These are phyloP conservation scores for Oscarella lobularis DNA, from an alignment of 37 sponge, comb jelly and placozoan species.

Conservation along the genomic window DNA sequence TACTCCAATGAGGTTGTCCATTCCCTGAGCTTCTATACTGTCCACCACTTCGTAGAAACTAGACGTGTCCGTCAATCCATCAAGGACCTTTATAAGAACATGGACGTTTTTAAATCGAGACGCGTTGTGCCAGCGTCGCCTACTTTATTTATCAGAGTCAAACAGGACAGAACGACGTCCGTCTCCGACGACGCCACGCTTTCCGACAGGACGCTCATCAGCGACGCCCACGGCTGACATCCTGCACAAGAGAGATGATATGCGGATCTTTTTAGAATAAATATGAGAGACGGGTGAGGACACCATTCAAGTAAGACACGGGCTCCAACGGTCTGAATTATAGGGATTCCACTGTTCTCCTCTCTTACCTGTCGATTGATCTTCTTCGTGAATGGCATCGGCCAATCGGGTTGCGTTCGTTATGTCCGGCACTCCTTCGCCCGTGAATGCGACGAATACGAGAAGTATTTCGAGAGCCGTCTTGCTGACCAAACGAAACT, in stretches of 20 bases:
- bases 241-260: too few species aligned
- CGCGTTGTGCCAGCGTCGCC: background rate
- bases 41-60: constrained; percentile 83
- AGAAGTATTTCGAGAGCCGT: background rate
- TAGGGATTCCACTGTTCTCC: too few species aligned
- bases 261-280: too few species aligned
- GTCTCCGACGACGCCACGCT: background rate
- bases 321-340: too few species aligned
- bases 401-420: background rate
- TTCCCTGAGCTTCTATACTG: constrained; percentile 58
- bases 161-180: background rate
- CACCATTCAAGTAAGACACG: too few species aligned
- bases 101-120: background rate
- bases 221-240: background rate
- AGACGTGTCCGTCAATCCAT: constrained; percentile 50
- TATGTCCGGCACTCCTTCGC: too few species aligned
- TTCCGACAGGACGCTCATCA: background rate
- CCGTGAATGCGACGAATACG: background rate
- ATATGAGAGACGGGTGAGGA: too few species aligned
- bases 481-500: background rate
- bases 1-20: constrained; percentile 41
- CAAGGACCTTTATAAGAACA: constrained; percentile 43
- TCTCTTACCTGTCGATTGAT: background rate
- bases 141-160: background rate
- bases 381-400: background rate